Evolutionary conservation across 2,113 vertebrate species (phyloP).

Genomic region (Rhinoptilus africanus): DNA sequence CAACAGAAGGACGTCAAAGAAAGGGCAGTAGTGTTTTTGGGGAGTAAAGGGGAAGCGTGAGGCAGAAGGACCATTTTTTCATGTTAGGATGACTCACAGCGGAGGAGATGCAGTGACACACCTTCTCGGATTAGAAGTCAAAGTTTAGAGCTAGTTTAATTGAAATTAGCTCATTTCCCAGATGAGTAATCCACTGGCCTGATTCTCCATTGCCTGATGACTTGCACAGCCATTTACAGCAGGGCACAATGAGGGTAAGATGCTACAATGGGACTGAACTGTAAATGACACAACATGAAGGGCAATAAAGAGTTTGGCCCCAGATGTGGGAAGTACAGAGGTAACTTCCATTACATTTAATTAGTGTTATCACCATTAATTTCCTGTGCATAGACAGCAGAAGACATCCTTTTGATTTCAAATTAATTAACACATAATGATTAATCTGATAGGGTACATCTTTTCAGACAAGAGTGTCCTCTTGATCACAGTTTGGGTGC

Average conservation of each 20-base stretch:
- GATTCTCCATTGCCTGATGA: neutral
- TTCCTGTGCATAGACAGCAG: slow-evolving; percentile 21
- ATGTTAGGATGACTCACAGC: neutral
- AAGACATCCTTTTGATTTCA: slow-evolving; percentile 50
- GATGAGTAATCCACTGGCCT: neutral
- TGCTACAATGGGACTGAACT: neutral
- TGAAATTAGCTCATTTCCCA: neutral
- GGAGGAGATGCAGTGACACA: neutral
- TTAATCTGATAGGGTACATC: slow-evolving; percentile 53
- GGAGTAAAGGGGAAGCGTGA: neutral
- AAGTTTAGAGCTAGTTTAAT: neutral
- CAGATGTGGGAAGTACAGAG: neutral
- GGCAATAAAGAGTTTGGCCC: neutral
- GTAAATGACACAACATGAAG: slow-evolving; percentile 7
- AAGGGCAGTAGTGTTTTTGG: neutral
- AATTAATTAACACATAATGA: slow-evolving; percentile 48
- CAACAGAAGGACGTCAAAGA: neutral
- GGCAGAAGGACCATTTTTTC: neutral
- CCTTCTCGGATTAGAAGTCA: neutral
- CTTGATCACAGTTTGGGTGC: slow-evolving; percentile 62
- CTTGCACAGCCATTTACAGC: neutral
- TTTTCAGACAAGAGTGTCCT: slow-evolving; percentile 57
- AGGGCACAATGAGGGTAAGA: neutral
- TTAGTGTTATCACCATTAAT: slow-evolving; percentile 20
- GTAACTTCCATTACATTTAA: slow-evolving; percentile 25